Evolutionary conservation across 2,113 vertebrate species (phyloP), one percentile per base, ranked within the genome.

Genomic region (Lycaon pictus): DNA sequence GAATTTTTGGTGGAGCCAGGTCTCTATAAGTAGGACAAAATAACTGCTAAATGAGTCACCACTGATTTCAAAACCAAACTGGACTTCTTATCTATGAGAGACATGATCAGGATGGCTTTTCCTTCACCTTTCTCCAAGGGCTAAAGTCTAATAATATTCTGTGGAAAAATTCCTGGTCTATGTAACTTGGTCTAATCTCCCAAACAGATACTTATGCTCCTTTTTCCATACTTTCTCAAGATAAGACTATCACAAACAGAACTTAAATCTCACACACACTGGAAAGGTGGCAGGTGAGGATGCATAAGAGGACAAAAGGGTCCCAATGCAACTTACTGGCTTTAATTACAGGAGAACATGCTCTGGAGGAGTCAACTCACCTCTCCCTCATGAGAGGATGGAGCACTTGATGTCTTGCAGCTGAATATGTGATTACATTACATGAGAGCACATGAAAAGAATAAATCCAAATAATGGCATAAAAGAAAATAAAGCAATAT

Each of bases 1-100:
- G 23, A 71, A 79, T 25, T 72, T 90, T 80, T 11, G 1, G 32
- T 53, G 37, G 25, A 48, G 5, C 19, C 16, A 3, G 37, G 27
- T 82, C 74, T 90, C 43, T 69, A 10, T 62, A 72, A 62, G 23
- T 4, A 65, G 29, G 10, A 80, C 12, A 29, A 72, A 79, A 79
- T 53, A 53, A 60, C 63, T 63, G 22, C 37, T 69, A 19, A 80
- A n/a, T 48, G n/a, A 84, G 20, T 15, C 7, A 2, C 11, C 25
- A 16, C 69, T 77, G 23, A 87, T 63, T 86, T 93, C 86, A 92
- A 90, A 91, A 83, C 11, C 67, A 93, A 81, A 58, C 48, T 13
- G 22, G 13, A 63, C 27, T 63, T 77, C 43, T 8, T 91, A 55
- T 13, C 3, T 13, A 48, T 2, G 37, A 16, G 58, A 72, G 79